Conservation (phyloP, 2,113 vertebrate species). For the Lophochroa leadbeateri region DNA sequence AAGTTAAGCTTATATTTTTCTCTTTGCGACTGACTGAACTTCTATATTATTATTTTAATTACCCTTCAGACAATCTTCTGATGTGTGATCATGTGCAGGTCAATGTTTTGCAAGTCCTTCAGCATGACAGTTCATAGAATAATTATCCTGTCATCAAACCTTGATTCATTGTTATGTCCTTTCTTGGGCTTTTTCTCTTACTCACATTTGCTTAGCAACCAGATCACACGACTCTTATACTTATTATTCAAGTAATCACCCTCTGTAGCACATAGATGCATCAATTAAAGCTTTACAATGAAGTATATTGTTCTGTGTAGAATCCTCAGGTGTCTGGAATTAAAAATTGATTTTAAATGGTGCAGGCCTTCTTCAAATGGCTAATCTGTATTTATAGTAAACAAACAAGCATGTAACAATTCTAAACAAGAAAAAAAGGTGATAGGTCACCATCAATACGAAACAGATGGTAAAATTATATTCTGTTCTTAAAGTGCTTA, state of each 20-base stretch:
- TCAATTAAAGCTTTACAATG: conserved; percentile 65
- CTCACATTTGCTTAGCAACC: conserved; percentile 64
- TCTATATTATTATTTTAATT: conserved; percentile 71
- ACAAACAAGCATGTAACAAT: conserved; percentile 20
- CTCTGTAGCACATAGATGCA: conserved; percentile 39
- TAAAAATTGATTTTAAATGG: conserved; percentile 54
- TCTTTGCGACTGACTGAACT: not conserved
- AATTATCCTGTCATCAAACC: conserved; percentile 58
- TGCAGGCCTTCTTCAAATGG: conserved; percentile 18
- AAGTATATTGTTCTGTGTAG: conserved; percentile 43
- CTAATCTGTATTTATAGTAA: conserved; percentile 45
- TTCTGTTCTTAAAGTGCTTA: conserved; percentile 24
- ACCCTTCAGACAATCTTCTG: conserved; percentile 49
- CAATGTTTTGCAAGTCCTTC: conserved; percentile 67
- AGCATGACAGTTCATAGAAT: conserved; percentile 61
- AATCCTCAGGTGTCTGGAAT: conserved; percentile 51
- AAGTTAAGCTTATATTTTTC: conserved; percentile 2
- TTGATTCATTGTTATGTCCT: conserved; percentile 59
- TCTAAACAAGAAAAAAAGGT: conserved; percentile 39
- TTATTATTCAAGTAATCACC: conserved; percentile 65
- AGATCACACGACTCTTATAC: conserved; percentile 36
- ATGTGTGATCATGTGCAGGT: conserved; percentile 41
- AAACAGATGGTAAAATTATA: conserved; percentile 48
- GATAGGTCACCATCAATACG: conserved; percentile 7
- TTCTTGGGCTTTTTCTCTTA: conserved; percentile 52